Base-by-base conservation (phyloP, 2,888 invertebrate genomes). In the Acholoe squamosa region DNA sequence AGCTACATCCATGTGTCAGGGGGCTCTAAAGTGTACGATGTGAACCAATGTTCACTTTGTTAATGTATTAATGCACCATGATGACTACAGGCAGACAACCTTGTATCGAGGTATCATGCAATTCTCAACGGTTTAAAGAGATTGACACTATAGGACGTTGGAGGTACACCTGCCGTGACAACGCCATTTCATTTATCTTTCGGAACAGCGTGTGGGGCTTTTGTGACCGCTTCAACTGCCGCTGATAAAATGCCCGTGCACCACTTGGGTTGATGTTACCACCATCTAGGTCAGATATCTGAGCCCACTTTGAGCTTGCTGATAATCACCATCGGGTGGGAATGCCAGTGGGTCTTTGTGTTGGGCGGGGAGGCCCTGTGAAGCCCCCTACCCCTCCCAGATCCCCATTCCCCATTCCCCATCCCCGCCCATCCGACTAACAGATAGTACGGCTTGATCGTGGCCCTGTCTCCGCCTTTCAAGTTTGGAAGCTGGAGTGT, bases 101-200 rank as follows among this genome's bases (percentile, higher is more conserved):
- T n/a, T n/a, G n/a, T n/a, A n/a, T n/a, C n/a, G n/a, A n/a, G n/a
- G n/a, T n/a, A n/a, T n/a, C n/a, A n/a, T n/a, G n/a, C n/a, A n/a
- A n/a, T n/a, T n/a, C n/a, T n/a, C n/a, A n/a, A n/a, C n/a, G n/a
- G n/a, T 43, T 43, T 43, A 43, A 10, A 43, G 5, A 61, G 61
- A n/a, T 61, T 61, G 61, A 61, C 61, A 61, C 61, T 19, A 19
- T 10, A 22, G 22, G n/a, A 61, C 5, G 61, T 10, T 3, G n/a
- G 61, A 61, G 19, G 61, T 61, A 61, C 3, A 61, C 61, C n/a
- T 1, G 28, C 19, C 25, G 76, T 76, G 76, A 76, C 76, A 76
- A 76, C 76, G 76, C 25, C 76, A 76, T 76, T 76, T 76, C 31
- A 14, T 31, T 76, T 76, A 76, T 76, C 76, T 76, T 16, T 28